phyloP scores from a whole-genome alignment of 30 jellyfish, hydroid and myxozoan species.

The Rhopilema esculentum region DNA sequence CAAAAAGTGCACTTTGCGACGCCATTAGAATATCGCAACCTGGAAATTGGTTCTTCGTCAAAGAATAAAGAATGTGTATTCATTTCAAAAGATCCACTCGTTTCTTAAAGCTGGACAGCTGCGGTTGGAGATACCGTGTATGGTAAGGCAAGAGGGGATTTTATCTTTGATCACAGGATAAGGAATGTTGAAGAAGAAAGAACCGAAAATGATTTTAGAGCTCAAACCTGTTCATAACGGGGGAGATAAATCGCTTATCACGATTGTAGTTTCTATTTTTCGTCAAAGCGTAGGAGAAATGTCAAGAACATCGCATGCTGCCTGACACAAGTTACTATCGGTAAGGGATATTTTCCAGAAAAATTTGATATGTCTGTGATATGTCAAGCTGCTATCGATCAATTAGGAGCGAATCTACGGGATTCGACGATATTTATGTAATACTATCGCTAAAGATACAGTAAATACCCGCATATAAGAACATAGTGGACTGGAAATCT shows the following conservation, averaged over 20 bases:
- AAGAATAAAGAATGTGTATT: not conserved
- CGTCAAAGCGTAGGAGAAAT: not conserved
- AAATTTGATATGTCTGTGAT: too few relatives aligned
- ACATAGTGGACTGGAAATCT: too few relatives aligned
- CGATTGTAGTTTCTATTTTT: not conserved
- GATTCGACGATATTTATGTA: too few relatives aligned
- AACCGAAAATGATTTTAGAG: not conserved
- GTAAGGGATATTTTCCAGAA: too few relatives aligned
- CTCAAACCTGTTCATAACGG: not conserved
- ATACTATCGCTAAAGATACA: too few relatives aligned
- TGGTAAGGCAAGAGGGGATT: not conserved
- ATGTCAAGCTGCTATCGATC: too few relatives aligned
- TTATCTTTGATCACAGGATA: not conserved
- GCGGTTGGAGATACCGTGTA: not conserved
- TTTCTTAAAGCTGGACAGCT: not conserved
- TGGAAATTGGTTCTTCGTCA: not conserved
- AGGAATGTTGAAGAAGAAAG: not conserved
- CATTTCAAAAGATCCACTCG: not conserved
- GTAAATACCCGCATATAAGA: too few relatives aligned
- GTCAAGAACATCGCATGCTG: not conserved
- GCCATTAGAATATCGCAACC: not conserved
- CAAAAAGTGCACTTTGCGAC: too few relatives aligned
- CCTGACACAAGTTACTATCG: too few relatives aligned
- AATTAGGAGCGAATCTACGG: too few relatives aligned
- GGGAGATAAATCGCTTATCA: not conserved